Evolutionary conservation across 2,113 vertebrate species (phyloP).

Genomic region (Hyperoodon ampullatus): DNA sequence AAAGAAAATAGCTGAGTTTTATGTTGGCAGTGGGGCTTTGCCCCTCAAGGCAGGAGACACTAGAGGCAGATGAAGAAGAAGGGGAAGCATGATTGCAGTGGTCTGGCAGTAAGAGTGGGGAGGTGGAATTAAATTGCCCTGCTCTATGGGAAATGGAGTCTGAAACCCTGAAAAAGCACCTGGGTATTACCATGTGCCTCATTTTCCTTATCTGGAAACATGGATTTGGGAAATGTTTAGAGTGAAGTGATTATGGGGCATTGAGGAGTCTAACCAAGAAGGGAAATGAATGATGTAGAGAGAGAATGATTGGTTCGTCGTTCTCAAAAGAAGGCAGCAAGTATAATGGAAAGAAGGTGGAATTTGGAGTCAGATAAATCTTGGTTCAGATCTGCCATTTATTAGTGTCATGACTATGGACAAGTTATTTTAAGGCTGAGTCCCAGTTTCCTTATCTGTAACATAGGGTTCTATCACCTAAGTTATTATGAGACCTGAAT

Average conservation of each 20-base stretch:
- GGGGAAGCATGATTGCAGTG: background rate
- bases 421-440: conserved; percentile 47
- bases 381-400: conserved; percentile 22
- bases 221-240: conserved; percentile 35
- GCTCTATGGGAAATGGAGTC: background rate
- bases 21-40: background rate
- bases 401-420: conserved; percentile 18
- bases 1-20: background rate
- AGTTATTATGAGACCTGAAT: background rate
- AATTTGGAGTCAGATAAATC: conserved; percentile 30
- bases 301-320: background rate
- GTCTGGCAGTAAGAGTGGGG: background rate
- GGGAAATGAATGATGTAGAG: background rate
- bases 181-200: background rate
- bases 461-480: background rate
- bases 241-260: background rate
- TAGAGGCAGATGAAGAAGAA: background rate
- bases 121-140: background rate
- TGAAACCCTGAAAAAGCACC: background rate
- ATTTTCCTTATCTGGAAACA: conserved; percentile 24
- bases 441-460: conserved; percentile 37
- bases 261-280: conserved; percentile 7
- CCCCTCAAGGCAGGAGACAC: background rate
- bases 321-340: background rate
- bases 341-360: background rate